Percentiles rank a stretch among this genome's conserved stretches.
phyloP scores from a whole-genome alignment of 2,797 vertebrate genomes.

The Gila robusta region DNA sequence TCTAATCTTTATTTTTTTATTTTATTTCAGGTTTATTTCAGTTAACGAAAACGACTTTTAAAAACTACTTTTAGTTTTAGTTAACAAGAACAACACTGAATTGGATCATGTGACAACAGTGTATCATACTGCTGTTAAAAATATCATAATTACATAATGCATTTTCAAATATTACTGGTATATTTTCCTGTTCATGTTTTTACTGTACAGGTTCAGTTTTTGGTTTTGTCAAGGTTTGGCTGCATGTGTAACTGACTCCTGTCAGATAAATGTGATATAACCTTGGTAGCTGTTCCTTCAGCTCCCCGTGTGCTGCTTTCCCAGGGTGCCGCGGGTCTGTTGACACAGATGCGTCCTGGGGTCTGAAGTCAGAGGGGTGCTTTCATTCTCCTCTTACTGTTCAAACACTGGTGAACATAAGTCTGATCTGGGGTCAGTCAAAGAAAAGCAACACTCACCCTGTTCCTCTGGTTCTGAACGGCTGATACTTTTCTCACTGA shows the following conservation, averaged over 20 bases:
- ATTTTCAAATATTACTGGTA: background rate
- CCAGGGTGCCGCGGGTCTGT: conserved; percentile 48
- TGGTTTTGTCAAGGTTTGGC: background rate
- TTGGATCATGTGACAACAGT: background rate
- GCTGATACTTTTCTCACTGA: background rate
- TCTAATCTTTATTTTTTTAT: background rate
- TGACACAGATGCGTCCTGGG: conserved; percentile 63
- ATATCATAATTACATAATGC: no score
- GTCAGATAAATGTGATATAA: conserved; percentile 24
- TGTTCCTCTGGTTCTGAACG: background rate
- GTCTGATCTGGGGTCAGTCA: conserved; percentile 44
- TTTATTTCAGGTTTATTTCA: background rate
- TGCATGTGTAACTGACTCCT: background rate
- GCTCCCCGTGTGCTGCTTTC: conserved; percentile 22
- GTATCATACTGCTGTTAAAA: background rate
- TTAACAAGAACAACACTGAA: background rate
- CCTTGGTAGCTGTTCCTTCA: conserved; percentile 7
- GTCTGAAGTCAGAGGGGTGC: conserved; percentile 54
- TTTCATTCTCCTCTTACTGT: conserved; percentile 59
- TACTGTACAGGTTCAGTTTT: background rate
- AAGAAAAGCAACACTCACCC: conserved; percentile 43
- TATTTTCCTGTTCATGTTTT: background rate
- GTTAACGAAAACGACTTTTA: background rate
- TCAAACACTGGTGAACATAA: conserved; percentile 49
- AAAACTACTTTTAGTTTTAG: background rate